Conservation (phyloP, 2,113 vertebrate species). For the Cottus gobio region DNA sequence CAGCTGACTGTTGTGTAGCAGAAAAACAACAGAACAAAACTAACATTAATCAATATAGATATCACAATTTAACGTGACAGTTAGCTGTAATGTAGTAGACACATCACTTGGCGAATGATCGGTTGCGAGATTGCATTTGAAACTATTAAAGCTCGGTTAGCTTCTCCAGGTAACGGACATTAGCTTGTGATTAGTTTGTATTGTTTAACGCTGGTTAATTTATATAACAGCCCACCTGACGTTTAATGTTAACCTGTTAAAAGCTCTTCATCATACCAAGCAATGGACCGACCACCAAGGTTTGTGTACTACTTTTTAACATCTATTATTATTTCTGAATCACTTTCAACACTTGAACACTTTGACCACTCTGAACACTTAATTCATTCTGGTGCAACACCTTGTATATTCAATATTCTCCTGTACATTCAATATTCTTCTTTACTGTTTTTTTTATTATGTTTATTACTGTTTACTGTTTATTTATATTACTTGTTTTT, state of each 20-base stretch:
- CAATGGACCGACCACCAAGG: conserved; percentile 81
- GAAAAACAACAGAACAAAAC: not conserved
- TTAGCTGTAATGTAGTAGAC: not conserved
- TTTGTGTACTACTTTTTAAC: conserved; percentile 28
- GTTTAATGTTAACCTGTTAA: not conserved
- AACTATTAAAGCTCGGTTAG: not conserved
- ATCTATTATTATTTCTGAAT: fast-evolving
- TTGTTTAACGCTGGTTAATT: not conserved
- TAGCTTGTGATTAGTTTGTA: not conserved
- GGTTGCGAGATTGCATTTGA: not conserved
- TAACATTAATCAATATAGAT: not conserved
- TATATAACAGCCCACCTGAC: not conserved
- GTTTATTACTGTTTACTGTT: too few relatives aligned
- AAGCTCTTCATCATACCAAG: not conserved
- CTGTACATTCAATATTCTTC: too few relatives aligned
- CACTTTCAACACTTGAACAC: too few relatives aligned
- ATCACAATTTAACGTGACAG: not conserved
- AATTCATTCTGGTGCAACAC: too few relatives aligned
- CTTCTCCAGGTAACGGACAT: not conserved
- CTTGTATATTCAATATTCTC: too few relatives aligned
- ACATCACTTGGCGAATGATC: not conserved
- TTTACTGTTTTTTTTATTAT: too few relatives aligned
- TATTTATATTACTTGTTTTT: too few relatives aligned
- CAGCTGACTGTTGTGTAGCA: too few relatives aligned
- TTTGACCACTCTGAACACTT: too few relatives aligned